Evolutionary conservation across 2,797 vertebrate genomes (phyloP).

Genomic region (Oceanodroma leucorhoa): DNA sequence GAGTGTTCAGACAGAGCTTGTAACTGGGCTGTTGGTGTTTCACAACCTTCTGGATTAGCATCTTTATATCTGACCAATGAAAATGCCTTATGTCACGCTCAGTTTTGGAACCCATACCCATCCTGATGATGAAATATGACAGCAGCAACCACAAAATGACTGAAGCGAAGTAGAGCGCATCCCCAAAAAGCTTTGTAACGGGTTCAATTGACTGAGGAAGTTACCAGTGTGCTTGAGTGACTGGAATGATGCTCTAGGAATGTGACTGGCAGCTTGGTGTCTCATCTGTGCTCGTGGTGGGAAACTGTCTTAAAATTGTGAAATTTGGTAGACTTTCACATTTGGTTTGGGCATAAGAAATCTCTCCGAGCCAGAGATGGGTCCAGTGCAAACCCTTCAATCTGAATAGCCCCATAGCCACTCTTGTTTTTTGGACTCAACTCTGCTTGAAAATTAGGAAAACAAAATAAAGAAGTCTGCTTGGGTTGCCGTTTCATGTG

Average conservation of each 20-base stretch:
- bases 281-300: background rate
- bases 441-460: background rate
- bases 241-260: background rate
- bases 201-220: background rate
- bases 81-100: rapidly evolving
- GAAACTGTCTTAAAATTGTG: background rate
- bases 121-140: background rate
- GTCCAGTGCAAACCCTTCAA: background rate
- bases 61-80: background rate
- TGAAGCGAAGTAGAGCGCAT: rapidly evolving
- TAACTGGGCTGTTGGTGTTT: background rate
- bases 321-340: background rate
- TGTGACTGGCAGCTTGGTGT: background rate
- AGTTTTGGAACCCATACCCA: background rate
- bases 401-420: background rate
- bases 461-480: background rate
- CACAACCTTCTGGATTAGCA: background rate
- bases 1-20: background rate
- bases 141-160: background rate
- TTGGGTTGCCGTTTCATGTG: rapidly evolving
- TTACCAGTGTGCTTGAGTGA: background rate
- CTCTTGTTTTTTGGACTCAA: background rate
- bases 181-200: background rate
- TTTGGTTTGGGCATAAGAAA: background rate
- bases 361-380: background rate